Evolutionary conservation across 2,888 invertebrate species (phyloP).

Genomic region (Oligia strigilis): DNA sequence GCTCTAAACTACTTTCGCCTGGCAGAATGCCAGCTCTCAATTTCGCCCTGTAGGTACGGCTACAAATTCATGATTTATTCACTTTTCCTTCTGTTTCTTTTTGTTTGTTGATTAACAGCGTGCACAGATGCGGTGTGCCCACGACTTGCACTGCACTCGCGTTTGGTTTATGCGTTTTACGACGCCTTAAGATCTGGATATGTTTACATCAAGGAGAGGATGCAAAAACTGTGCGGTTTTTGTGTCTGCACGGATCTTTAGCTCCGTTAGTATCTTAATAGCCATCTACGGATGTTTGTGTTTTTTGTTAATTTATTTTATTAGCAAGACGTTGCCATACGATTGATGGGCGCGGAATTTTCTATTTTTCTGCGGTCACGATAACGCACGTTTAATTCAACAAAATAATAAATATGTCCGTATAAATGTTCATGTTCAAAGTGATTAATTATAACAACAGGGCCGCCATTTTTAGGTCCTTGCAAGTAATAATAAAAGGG

Average conservation of each 20-base stretch:
- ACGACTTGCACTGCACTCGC: slow-evolving; percentile 38
- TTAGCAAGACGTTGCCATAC: background rate
- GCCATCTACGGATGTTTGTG: slow-evolving; percentile 34
- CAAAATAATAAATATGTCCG: slow-evolving; percentile 37
- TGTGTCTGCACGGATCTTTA: slow-evolving; percentile 51
- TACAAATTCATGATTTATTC: background rate
- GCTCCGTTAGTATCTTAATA: slow-evolving; percentile 34
- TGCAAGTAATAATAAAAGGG: slow-evolving; percentile 43
- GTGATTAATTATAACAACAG: slow-evolving; percentile 32
- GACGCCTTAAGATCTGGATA: slow-evolving; percentile 49
- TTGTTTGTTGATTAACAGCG: background rate
- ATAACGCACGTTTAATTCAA: slow-evolving; percentile 26
- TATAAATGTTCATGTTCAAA: slow-evolving; percentile 30
- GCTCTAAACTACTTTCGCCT: background rate
- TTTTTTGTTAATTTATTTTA: slow-evolving; percentile 35
- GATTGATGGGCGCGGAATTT: slow-evolving; percentile 29
- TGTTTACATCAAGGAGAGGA: slow-evolving; percentile 56
- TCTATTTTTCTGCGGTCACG: slow-evolving; percentile 1
- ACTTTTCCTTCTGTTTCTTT: slow-evolving; percentile 39
- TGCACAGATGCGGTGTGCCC: slow-evolving; percentile 56
- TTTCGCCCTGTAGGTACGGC: background rate
- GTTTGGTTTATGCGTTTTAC: slow-evolving; percentile 55
- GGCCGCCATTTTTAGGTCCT: slow-evolving; percentile 31
- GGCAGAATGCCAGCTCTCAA: background rate
- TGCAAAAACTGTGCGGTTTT: slow-evolving; percentile 59